phyloP scores from a whole-genome alignment of 30 jellyfish, hydroid and myxozoan genomes.

The Rhopilema esculentum region DNA sequence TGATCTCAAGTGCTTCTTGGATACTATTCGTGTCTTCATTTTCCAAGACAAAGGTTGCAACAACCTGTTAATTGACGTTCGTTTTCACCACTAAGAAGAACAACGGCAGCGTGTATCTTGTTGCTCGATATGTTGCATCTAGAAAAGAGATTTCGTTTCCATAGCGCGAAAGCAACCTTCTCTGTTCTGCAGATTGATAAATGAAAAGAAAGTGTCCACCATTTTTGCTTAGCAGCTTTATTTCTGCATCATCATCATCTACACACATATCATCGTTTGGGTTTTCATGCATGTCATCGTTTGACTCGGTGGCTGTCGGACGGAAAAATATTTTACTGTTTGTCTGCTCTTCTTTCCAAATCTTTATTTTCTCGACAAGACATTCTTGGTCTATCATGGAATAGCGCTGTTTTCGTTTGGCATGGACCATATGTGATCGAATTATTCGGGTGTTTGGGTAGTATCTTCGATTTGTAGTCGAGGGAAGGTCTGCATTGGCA shows the following conservation, averaged over 20 bases:
- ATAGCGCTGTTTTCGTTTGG: constrained; percentile 22
- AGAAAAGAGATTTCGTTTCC: constrained; percentile 67
- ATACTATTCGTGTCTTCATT: constrained; percentile 19
- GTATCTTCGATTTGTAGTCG: constrained; percentile 29
- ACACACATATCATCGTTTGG: constrained; percentile 1
- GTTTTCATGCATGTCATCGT: background rate
- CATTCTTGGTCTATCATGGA: constrained; percentile 73
- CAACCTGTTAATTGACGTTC: constrained; percentile 57
- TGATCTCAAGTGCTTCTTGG: constrained; percentile 14
- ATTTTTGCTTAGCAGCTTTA: background rate
- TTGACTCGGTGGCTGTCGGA: background rate
- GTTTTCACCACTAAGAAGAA: constrained; percentile 64
- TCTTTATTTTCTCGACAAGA: constrained; percentile 5
- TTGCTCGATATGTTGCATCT: constrained; percentile 57
- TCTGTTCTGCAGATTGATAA: constrained; percentile 51
- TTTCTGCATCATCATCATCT: constrained; percentile 12
- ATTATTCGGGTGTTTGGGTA: constrained; percentile 23
- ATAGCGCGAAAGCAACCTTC: constrained; percentile 36
- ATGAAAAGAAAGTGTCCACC: constrained; percentile 33
- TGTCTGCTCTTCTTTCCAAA: constrained; percentile 34
- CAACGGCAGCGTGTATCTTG: constrained; percentile 61
- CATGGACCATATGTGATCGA: constrained; percentile 56
- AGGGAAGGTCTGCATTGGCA: constrained; percentile 31
- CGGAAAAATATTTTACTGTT: background rate
- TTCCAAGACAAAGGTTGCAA: constrained; percentile 55